Evolutionary conservation across 2,113 vertebrate species (phyloP).

Genomic region (Anolis sagrei): DNA sequence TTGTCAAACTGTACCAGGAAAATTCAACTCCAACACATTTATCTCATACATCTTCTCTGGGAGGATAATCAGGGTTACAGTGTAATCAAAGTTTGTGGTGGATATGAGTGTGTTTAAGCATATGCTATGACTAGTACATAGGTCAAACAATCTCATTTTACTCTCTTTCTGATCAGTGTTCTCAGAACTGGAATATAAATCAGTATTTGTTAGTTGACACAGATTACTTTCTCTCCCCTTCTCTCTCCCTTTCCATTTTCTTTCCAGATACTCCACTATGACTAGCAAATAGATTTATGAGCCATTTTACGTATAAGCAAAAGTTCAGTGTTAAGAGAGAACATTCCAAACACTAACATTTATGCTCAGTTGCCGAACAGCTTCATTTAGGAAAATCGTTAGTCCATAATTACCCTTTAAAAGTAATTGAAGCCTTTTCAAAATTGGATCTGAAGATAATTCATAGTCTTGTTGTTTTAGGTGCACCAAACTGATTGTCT

Average conservation of each 20-base stretch:
- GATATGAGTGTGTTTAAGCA: constrained; percentile 18
- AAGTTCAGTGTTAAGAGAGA: constrained; percentile 36
- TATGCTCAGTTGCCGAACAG: constrained; percentile 29
- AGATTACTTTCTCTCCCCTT: constrained; percentile 55
- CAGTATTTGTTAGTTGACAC: constrained; percentile 47
- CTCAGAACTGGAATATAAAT: constrained; percentile 60
- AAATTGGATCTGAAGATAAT: constrained; percentile 35
- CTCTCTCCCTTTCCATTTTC: constrained; percentile 29
- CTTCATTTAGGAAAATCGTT: constrained; percentile 49
- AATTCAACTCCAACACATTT: constrained; percentile 54
- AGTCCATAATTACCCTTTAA: constrained; percentile 51
- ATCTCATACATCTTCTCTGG: constrained; percentile 58
- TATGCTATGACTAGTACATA: constrained; percentile 51
- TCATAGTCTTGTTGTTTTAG: constrained; percentile 39
- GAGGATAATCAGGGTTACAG: constrained; percentile 51
- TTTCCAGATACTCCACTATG: constrained; percentile 39
- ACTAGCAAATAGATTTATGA: constrained; percentile 58
- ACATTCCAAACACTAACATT: constrained; percentile 40
- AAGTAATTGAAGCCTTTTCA: constrained; percentile 52
- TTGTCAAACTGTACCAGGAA: constrained; percentile 62
- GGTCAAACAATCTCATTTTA: constrained; percentile 67
- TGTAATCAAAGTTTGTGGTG: constrained; percentile 37
- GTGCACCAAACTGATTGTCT: constrained; percentile 16
- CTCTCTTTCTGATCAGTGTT: constrained; percentile 57
- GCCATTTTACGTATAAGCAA: constrained; percentile 45